Base-by-base conservation (phyloP, 2,113 vertebrate genomes). In the Boleophthalmus pectinirostris region DNA sequence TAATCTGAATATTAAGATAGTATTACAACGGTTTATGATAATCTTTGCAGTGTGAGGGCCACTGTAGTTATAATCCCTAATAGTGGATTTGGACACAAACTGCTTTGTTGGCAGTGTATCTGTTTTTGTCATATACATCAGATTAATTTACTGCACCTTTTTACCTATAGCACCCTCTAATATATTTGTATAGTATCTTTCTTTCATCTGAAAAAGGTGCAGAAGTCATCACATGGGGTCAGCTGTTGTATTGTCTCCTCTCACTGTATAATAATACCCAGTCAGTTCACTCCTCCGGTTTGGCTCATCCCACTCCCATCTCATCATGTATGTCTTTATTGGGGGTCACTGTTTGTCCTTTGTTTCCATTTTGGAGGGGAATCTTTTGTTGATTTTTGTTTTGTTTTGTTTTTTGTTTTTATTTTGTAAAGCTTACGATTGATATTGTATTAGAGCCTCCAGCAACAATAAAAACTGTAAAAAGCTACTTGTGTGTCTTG, bases 401-500 rank as follows among this genome's bases (percentile, higher is more conserved):
- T n/a, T n/a, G n/a, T n/a, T n/a, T n/a, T n/a, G n/a, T n/a, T 81
- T 60, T 60, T 78, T 74, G 80, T 88, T 88, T 90, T 93, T 89
- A 89, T 94, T 93, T 93, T 94, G 92, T 93, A 93, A 94, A 92
- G 92, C 92, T 93, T 93, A 93, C 87, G 74, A 88, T 92, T 93
- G 88, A 92, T 94, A 93, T 93, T 94, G 89, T 93, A 91, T 92
- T 94, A 93, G 93, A 93, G 93, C 93, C 92, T 94, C 93, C 93
- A 92, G 92, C 93, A 93, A 92, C 93, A 94, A 94, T 94, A 94
- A 94, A 61, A 93, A 90, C 71, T 63, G 82, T 88, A 90, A 93
- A 93, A 91, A 83, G 79, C 75, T 82, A 33, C 23, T 13, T 43
- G 47, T 21, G 47, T 15, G 13, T 58, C 10, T 24, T 58, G 10